Percentiles rank a stretch among this genome's conserved stretches.
Conservation (phyloP, 2,888 invertebrate species). For the Lasioglossum villosulum region DNA sequence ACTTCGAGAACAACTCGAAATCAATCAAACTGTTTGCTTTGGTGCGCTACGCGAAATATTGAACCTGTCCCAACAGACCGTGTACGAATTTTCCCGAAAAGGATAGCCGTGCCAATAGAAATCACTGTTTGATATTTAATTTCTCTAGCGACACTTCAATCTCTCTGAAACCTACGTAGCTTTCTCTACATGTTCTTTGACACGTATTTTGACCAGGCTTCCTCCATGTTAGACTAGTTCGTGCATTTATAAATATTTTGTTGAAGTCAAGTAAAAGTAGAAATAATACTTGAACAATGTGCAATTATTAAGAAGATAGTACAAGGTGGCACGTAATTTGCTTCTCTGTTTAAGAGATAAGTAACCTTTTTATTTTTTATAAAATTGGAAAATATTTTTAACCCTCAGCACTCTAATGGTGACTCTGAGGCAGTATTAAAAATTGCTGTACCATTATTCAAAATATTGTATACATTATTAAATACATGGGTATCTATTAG, state of each 20-base stretch:
- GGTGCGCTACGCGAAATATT: neutral
- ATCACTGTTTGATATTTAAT: neutral
- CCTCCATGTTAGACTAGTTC: neutral
- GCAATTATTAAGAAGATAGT: neutral
- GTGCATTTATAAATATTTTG: neutral
- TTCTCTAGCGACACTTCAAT: neutral
- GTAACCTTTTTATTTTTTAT: no score
- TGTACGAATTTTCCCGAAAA: neutral
- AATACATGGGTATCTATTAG: no score
- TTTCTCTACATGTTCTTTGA: neutral
- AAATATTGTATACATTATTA: no score
- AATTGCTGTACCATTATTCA: no score
- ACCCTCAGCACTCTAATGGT: no score
- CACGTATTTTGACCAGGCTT: neutral
- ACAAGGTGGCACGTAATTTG: no score
- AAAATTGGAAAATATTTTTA: no score
- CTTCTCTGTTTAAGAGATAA: no score
- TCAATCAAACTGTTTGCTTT: neutral
- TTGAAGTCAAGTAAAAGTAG: neutral
- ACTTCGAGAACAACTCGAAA: neutral
- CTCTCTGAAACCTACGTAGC: neutral
- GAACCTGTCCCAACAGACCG: neutral
- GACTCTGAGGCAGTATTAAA: no score
- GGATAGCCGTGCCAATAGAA: neutral
- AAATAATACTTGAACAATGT: neutral